Evolutionary conservation across 2,888 invertebrate species (phyloP).

Genomic region (Aquatica leii): DNA sequence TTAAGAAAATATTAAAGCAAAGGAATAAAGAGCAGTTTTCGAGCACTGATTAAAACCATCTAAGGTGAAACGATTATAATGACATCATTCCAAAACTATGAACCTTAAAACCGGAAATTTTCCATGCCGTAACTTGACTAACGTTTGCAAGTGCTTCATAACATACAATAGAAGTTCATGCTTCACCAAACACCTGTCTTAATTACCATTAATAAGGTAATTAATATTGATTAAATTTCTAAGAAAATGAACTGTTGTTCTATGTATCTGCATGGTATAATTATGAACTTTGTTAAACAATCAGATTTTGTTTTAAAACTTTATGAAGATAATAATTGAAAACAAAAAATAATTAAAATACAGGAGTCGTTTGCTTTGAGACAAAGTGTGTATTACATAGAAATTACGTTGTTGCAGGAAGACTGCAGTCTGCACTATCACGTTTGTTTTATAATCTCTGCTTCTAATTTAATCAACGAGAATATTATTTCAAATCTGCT

Average conservation of each 20-base stretch:
- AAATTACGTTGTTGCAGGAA: neutral
- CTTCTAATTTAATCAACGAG: slow-evolving; percentile 9
- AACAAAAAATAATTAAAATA: neutral
- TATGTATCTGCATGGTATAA: too few relatives aligned
- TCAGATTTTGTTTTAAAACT: too few relatives aligned
- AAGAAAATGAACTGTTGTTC: slow-evolving; percentile 4
- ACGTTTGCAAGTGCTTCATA: slow-evolving; percentile 9
- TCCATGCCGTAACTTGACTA: slow-evolving; percentile 15
- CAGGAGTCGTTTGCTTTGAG: neutral
- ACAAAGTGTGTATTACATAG: neutral
- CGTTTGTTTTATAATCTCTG: neutral
- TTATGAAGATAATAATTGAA: too few relatives aligned
- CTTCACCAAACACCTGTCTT: slow-evolving; percentile 11
- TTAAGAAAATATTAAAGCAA: too few relatives aligned
- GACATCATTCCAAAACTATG: slow-evolving; percentile 4
- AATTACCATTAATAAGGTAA: slow-evolving; percentile 13
- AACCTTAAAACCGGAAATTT: slow-evolving; percentile 15
- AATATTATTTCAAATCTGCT: slow-evolving; percentile 8
- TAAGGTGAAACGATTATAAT: slow-evolving; percentile 10
- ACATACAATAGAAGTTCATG: slow-evolving; percentile 10
- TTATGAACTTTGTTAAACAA: too few relatives aligned
- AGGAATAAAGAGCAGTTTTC: too few relatives aligned
- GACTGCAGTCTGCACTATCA: neutral
- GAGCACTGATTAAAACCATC: slow-evolving; percentile 8
- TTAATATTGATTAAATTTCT: slow-evolving; percentile 17